Evolutionary conservation across 2,888 invertebrate species (phyloP), one percentile per base, ranked within the genome.

Genomic region (Ophion obscuratus): DNA sequence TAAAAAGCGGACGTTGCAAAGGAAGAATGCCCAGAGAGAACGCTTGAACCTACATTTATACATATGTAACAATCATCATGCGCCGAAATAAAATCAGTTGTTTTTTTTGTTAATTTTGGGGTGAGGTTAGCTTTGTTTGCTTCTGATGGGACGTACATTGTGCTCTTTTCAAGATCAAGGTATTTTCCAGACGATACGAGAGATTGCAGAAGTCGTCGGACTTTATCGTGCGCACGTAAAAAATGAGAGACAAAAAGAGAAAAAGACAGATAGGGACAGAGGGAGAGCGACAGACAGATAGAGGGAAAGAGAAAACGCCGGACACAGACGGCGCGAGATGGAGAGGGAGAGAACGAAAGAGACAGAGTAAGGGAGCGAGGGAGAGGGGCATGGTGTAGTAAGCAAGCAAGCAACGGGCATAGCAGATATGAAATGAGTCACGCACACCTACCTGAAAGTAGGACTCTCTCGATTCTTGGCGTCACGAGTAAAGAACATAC

Each of bases 361-460:
- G 57, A 57, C 44, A 44, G 61, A 59, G 36, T 27, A 62, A 67
- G 57, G 47, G 64, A 27, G 71, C 24, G 64, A 40, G 73, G 61
- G 31, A 53, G n/a, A 73, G 71, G 67, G 64, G 59, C 64, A 44
- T 75, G 27, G 77, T 31, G 53, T 71, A 77, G 74, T 75, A 83
- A 83, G 85, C 76, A 62, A 71, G 76, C 84, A 73, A 66, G 85
- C 73, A 70, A 75, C 59, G 71, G 61, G 67, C 67, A 84, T 87
- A 89, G 67, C 67, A 84, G 88, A 89, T 90, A 90, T 77, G 83
- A 73, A 83, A 86, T 91, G 91, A 91, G 89, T 91, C 91, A 91
- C 86, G 82, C 89, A 89, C 90, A 89, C 90, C 91, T 91, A 91
- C 91, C 91, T 91, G 90, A 85, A 79, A 88, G 87, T 87, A 83